Percentiles rank a stretch among this genome's conserved stretches.
Conservation (phyloP, 64 coral and sea anemone species). For the Actinia equina region DNA sequence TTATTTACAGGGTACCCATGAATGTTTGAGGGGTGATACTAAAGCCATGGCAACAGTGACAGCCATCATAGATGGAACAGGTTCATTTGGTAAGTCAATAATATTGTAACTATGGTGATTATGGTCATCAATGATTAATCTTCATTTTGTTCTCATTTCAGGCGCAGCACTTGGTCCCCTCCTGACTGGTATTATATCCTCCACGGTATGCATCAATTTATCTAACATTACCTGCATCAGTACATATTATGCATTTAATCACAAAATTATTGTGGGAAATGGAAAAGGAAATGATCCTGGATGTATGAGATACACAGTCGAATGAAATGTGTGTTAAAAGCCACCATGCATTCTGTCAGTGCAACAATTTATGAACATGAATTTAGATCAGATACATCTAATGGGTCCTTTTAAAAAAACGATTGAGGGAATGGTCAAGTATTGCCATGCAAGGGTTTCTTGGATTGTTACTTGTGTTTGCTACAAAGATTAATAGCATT, state of each 20-base stretch:
- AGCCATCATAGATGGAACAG: constrained; percentile 97
- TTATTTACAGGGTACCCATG: constrained; percentile 77
- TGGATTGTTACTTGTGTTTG: too few species aligned
- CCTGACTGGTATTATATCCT: constrained; percentile 86
- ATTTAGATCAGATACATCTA: too few species aligned
- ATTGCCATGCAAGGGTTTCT: too few species aligned
- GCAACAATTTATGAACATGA: neutral
- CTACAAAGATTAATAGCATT: too few species aligned
- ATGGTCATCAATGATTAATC: neutral
- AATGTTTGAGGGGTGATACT: constrained; percentile 88
- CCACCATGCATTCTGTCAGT: too few species aligned
- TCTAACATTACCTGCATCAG: neutral
- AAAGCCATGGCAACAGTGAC: constrained; percentile 99
- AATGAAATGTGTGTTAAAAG: too few species aligned
- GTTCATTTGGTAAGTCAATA: constrained; percentile 69
- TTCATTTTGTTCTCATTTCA: neutral
- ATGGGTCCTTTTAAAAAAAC: too few species aligned
- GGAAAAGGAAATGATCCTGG: too few species aligned
- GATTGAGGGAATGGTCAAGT: too few species aligned
- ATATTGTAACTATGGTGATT: neutral
- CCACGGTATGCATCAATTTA: constrained; percentile 58
- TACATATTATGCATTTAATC: neutral
- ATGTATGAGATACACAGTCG: too few species aligned
- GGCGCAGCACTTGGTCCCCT: constrained; percentile 92
- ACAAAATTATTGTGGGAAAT: neutral